phyloP scores from a whole-genome alignment of 2,113 vertebrate species.

The Aleadryas rufinucha region DNA sequence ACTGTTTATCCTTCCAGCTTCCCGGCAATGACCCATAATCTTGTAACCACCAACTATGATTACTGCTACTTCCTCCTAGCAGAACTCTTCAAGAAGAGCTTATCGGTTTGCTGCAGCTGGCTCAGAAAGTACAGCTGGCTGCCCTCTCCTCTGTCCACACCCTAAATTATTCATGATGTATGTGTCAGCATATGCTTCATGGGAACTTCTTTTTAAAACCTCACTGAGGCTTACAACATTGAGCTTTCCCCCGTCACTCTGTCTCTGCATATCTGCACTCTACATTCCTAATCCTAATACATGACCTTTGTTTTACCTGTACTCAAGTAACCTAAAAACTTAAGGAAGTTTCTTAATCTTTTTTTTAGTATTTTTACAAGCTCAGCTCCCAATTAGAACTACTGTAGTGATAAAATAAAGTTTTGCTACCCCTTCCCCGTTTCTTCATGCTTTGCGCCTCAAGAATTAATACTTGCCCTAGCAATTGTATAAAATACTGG shows the following conservation, averaged over 20 bases:
- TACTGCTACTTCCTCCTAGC: conserved; percentile 11
- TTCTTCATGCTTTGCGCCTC: background rate
- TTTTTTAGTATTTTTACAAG: background rate
- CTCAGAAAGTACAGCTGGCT: conserved; percentile 8
- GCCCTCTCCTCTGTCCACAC: conserved; percentile 29
- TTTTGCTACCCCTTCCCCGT: background rate
- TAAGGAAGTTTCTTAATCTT: background rate
- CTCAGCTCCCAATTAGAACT: background rate
- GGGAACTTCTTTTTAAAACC: background rate
- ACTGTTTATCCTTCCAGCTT: conserved; percentile 28
- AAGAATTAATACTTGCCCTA: background rate
- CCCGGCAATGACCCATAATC: background rate
- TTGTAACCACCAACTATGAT: conserved; percentile 8
- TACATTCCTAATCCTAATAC: background rate
- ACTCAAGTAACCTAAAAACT: background rate
- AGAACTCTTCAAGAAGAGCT: background rate
- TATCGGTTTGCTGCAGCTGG: conserved; percentile 52
- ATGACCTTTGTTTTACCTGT: background rate
- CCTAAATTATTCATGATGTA: background rate
- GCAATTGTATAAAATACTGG: background rate
- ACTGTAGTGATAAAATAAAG: background rate
- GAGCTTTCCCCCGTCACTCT: background rate
- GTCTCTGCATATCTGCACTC: background rate
- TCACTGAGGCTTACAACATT: background rate
- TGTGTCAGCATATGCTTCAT: background rate